phyloP scores from a whole-genome alignment of 2,888 invertebrate species.

The Eilema caniola region DNA sequence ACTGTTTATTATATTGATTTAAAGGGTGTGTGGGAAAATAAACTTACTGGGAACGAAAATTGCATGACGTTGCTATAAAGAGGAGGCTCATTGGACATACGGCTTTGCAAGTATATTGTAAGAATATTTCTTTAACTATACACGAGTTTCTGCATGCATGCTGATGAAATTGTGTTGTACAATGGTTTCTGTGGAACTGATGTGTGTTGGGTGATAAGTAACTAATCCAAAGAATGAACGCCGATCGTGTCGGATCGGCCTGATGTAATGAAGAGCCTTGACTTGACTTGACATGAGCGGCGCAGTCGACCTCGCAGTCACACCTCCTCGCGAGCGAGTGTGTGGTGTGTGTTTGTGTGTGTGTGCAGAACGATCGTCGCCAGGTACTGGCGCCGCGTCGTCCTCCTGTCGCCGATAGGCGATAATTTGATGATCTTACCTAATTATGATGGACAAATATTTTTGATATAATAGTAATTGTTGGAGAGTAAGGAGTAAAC shows the following conservation, averaged over 20 bases:
- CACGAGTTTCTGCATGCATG: slow-evolving; percentile 68
- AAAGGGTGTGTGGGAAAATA: slow-evolving; percentile 76
- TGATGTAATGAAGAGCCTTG: slow-evolving; percentile 58
- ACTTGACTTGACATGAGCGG: slow-evolving; percentile 46
- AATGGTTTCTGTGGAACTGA: slow-evolving; percentile 59
- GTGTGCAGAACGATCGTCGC: too few species aligned
- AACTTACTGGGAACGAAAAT: slow-evolving; percentile 66
- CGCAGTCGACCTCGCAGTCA: not conserved
- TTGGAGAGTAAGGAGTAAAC: slow-evolving; percentile 80
- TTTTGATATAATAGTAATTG: slow-evolving; percentile 83
- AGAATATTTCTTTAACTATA: slow-evolving; percentile 66
- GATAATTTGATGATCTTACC: slow-evolving; percentile 55
- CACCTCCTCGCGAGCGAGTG: not conserved
- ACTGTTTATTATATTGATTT: slow-evolving; percentile 65
- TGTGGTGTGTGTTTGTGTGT: too few species aligned
- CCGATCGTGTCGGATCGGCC: slow-evolving; percentile 63
- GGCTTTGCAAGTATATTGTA: slow-evolving; percentile 72
- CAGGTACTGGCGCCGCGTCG: slow-evolving; percentile 27
- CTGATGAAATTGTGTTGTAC: slow-evolving; percentile 60
- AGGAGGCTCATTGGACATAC: slow-evolving; percentile 76
- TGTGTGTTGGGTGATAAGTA: slow-evolving; percentile 71
- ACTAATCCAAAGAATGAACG: slow-evolving; percentile 74
- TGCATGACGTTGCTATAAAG: slow-evolving; percentile 71
- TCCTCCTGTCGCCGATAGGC: slow-evolving; percentile 50
- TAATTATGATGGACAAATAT: slow-evolving; percentile 67